Conservation (phyloP, 2,113 vertebrate species). For the Petaurus breviceps region DNA sequence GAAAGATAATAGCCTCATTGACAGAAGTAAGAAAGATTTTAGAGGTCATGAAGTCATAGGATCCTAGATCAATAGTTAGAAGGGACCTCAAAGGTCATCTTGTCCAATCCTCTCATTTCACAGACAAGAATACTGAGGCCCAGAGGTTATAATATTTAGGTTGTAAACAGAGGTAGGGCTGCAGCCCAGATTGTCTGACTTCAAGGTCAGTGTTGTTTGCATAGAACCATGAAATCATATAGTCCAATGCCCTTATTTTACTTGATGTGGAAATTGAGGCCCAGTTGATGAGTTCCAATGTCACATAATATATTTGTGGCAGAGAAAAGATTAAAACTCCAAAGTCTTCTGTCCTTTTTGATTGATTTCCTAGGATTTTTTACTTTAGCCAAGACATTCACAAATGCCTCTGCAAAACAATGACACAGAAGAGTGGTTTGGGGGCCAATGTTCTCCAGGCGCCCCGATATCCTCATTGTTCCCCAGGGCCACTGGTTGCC, state of each 20-base stretch:
- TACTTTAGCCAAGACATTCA: neutral
- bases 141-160: neutral
- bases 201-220: neutral
- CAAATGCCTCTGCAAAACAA: constrained; percentile 40
- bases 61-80: neutral
- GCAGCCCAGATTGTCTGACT: neutral
- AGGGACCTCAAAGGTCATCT: neutral
- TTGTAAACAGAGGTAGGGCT: neutral
- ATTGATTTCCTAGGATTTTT: constrained; percentile 8
- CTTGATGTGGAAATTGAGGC: neutral
- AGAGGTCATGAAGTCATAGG: neutral
- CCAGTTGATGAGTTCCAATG: neutral
- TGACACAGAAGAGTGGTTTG: constrained; percentile 17
- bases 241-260: neutral
- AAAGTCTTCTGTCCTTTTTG: constrained; percentile 6
- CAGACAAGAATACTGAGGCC: neutral
- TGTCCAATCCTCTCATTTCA: neutral
- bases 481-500: neutral
- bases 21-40: neutral
- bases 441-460: constrained; percentile 1
- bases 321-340: neutral
- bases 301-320: neutral
- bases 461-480: neutral
- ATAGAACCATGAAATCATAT: neutral
- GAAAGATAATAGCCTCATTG: neutral